These are phyloP conservation scores for Phymorhynchus buccinoides DNA, from an alignment of 1,140 invertebrate species.

Conservation along the genomic window DNA sequence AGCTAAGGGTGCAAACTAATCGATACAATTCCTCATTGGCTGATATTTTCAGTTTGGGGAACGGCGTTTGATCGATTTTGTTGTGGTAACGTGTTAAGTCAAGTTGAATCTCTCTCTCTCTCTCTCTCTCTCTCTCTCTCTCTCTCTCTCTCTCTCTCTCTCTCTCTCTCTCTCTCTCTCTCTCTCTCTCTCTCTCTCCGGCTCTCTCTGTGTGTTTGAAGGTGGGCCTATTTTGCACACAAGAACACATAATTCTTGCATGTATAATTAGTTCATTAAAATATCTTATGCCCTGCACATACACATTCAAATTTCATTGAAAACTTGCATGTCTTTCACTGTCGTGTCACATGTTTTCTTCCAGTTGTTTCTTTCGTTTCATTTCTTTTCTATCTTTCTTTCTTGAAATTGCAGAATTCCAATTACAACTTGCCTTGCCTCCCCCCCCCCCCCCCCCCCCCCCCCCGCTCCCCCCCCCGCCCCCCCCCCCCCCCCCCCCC, in stretches of 20 bases:
- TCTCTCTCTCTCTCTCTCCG: not conserved
- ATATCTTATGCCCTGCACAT: not conserved
- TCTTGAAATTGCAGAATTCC: too few species aligned
- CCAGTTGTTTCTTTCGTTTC: too few species aligned
- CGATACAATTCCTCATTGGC: not conserved
- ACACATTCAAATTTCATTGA: not conserved
- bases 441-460: too few species aligned
- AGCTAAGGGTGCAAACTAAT: not conserved
- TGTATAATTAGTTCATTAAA: too few species aligned
- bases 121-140: not conserved
- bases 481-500: too few species aligned
- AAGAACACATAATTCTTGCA: too few species aligned
- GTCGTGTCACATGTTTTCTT: too few species aligned
- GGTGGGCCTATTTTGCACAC: not conserved
- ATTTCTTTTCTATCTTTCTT: too few species aligned
- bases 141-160: not conserved
- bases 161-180: not conserved
- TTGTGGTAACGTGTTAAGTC: not conserved
- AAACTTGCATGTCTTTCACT: not conserved
- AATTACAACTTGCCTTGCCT: too few species aligned
- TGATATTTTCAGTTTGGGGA: not conserved
- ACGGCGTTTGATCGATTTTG: not conserved
- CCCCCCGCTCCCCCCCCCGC: too few species aligned
- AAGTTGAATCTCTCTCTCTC: not conserved
- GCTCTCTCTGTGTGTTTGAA: not conserved